phyloP scores from a whole-genome alignment of 92 coral and sea anemone species.

The Epizoanthus fatuus region DNA sequence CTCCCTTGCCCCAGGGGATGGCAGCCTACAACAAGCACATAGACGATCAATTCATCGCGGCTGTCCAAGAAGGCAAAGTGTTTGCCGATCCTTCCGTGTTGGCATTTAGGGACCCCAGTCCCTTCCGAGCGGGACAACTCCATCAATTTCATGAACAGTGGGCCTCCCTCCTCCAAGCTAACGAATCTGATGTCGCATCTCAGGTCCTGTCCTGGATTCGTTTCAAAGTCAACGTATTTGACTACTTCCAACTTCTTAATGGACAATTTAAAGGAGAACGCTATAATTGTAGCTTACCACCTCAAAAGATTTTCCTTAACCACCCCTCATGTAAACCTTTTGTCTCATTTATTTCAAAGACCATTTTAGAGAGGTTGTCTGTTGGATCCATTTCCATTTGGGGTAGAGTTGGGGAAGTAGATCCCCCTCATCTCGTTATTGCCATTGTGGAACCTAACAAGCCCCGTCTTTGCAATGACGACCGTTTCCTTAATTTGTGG shows the following conservation, averaged over 20 bases:
- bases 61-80: constrained; percentile 20
- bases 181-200: background rate
- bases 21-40: background rate
- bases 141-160: constrained; percentile 48
- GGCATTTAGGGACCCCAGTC: constrained; percentile 49
- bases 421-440: constrained; percentile 39
- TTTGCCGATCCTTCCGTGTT: constrained; percentile 44
- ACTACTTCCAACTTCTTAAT: constrained; percentile 1
- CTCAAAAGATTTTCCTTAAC: background rate
- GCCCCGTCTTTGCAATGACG: constrained; percentile 35
- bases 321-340: constrained; percentile 10
- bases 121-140: constrained; percentile 48
- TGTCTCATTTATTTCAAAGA: constrained; percentile 16
- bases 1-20: constrained; percentile 11
- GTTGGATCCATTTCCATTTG: constrained; percentile 27
- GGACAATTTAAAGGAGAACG: constrained; percentile 13
- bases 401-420: constrained; percentile 46
- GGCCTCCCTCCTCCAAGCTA: constrained; percentile 11
- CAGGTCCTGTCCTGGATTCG: background rate
- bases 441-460: constrained; percentile 50
- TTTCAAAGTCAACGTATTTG: background rate
- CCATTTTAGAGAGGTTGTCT: constrained; percentile 27
- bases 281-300: constrained; percentile 12
- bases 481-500: constrained; percentile 41
- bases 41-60: background rate